Evolutionary conservation across 1,140 invertebrate genomes (phyloP).

Genomic region (Zaprionus vittiger): DNA sequence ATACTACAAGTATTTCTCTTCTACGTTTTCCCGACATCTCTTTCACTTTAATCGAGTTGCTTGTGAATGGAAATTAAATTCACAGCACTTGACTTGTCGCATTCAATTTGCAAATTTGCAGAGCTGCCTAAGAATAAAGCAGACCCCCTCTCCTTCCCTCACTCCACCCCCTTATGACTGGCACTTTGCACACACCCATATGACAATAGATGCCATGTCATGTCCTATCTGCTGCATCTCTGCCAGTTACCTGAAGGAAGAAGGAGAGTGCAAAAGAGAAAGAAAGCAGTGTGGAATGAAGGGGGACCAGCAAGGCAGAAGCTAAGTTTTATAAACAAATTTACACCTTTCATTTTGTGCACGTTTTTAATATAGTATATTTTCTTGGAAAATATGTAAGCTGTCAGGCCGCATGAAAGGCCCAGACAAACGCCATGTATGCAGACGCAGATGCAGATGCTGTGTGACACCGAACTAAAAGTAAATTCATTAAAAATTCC

Average conservation of each 20-base stretch:
- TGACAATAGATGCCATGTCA: conserved; percentile 51
- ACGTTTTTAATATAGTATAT: conserved; percentile 53
- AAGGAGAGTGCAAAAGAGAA: not conserved
- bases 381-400: conserved; percentile 54
- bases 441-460: conserved; percentile 52
- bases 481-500: conserved; percentile 83
- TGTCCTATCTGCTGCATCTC: conserved; percentile 48
- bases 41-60: conserved; percentile 65
- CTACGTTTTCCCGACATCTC: conserved; percentile 26
- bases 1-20: conserved; percentile 7
- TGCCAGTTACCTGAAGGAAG: conserved; percentile 8
- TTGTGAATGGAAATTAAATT: conserved; percentile 77
- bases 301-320: conserved; percentile 37
- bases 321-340: conserved; percentile 74
- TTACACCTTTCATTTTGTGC: conserved; percentile 77
- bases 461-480: conserved; percentile 74
- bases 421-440: conserved; percentile 25
- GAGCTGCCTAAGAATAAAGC: conserved; percentile 35
- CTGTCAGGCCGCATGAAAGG: conserved; percentile 48
- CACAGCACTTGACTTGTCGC: conserved; percentile 78
- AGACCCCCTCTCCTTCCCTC: not conserved
- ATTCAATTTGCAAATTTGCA: conserved; percentile 72
- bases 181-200: conserved; percentile 35
- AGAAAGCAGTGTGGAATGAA: not conserved
- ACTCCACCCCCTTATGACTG: conserved; percentile 18